Evolutionary conservation across 1,140 invertebrate genomes (phyloP).

Genomic region (Papilio xuthus): DNA sequence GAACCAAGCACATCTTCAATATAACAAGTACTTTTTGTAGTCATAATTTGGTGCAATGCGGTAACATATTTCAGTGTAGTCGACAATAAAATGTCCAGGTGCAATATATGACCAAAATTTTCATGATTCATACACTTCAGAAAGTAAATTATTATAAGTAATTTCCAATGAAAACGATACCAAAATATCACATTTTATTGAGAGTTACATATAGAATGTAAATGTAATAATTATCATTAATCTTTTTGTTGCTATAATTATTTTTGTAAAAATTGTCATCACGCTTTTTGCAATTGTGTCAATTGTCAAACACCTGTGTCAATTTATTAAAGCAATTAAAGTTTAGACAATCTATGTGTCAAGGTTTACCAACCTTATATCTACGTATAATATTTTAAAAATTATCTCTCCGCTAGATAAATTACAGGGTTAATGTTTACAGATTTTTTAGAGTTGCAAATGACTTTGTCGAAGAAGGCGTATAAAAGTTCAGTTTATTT

Average conservation of each 20-base stretch:
- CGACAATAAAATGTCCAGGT: not conserved
- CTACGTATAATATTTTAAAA: no score
- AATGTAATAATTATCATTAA: not conserved
- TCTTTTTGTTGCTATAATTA: no score
- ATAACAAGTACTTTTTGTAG: not conserved
- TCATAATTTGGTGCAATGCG: not conserved
- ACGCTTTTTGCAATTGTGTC: no score
- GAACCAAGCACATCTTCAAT: not conserved
- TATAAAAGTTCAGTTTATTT: not conserved
- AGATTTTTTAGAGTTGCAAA: not conserved
- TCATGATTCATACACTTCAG: not conserved
- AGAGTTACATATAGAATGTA: not conserved
- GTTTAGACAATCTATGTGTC: no score
- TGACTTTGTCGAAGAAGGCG: not conserved
- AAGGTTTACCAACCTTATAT: no score
- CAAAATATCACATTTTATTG: not conserved
- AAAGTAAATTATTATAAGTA: not conserved
- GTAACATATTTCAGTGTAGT: constrained; percentile 13
- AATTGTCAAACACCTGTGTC: no score
- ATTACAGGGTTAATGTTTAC: no score
- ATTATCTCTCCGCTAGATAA: no score
- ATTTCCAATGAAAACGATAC: not conserved
- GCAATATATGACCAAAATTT: constrained; percentile 5
- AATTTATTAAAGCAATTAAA: no score
- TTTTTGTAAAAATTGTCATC: no score